Conservation (phyloP, 23 tunicate genomes). For the Trididemnum clinides region DNA sequence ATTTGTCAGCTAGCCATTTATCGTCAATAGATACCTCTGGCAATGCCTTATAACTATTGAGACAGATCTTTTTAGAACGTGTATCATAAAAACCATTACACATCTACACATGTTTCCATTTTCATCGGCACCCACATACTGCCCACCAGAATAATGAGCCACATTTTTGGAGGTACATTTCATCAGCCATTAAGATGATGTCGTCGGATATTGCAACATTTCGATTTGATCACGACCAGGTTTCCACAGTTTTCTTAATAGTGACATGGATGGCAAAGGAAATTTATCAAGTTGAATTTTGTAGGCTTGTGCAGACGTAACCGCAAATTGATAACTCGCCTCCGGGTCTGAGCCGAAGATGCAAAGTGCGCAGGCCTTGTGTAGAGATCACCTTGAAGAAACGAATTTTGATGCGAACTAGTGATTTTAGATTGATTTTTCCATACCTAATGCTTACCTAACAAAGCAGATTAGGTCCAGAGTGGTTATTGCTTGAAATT, state of each 20-base stretch:
- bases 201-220: neutral
- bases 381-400: no score
- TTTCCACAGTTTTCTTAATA: constrained; percentile 1
- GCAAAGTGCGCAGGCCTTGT: no score
- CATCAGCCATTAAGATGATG: constrained; percentile 15
- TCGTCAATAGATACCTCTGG: no score
- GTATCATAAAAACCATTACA: constrained; percentile 1
- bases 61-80: neutral
- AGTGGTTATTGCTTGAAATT: no score
- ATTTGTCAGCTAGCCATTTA: no score
- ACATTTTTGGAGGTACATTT: constrained; percentile 9
- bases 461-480: no score
- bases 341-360: no score
- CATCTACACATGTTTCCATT: neutral
- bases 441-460: no score
- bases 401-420: no score
- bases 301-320: constrained; percentile 10
- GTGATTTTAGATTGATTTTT: no score
- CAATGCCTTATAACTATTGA: neutral
- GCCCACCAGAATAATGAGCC: constrained; percentile 5
- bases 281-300: neutral
- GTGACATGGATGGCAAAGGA: constrained; percentile 13
- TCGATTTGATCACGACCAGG: neutral
- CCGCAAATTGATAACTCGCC: no score
- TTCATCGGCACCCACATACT: constrained; percentile 6